Conservation (phyloP, 2,113 vertebrate genomes). For the Paracyprichromis sp. region DNA sequence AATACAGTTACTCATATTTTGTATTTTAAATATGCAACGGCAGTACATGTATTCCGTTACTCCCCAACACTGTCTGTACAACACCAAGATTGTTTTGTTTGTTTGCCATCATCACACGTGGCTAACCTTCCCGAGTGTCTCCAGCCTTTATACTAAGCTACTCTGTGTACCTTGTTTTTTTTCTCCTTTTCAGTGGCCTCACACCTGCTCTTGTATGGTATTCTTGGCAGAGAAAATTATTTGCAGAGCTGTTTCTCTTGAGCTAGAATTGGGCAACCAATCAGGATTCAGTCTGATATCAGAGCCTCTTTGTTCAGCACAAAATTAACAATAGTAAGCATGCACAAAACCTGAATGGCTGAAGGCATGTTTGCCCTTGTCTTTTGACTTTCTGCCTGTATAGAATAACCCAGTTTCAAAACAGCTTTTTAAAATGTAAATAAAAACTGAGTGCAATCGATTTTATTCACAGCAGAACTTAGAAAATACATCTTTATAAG, state of each 20-base stretch:
- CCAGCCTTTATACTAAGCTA: background rate
- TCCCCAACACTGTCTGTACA: background rate
- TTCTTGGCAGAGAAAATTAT: background rate
- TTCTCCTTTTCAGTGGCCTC: background rate
- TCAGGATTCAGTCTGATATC: background rate
- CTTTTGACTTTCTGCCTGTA: background rate
- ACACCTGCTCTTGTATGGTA: background rate
- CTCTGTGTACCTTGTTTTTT: background rate
- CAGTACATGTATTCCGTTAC: background rate
- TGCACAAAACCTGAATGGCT: background rate
- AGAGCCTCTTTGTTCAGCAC: background rate
- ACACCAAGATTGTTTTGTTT: background rate
- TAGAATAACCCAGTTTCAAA: background rate
- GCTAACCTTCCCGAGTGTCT: background rate
- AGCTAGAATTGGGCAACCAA: background rate
- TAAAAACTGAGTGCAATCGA: background rate
- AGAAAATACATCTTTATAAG: background rate
- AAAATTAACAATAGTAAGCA: background rate
- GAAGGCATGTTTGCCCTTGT: background rate
- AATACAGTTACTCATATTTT: background rate
- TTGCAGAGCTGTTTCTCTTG: background rate
- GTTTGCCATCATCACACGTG: background rate
- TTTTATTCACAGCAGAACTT: background rate
- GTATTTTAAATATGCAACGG: background rate
- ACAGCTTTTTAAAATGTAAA: background rate